Evolutionary conservation across 23 tunicate genomes (phyloP), one percentile per base, ranked within the genome.

Genomic region (Botrylloides violaceus): DNA sequence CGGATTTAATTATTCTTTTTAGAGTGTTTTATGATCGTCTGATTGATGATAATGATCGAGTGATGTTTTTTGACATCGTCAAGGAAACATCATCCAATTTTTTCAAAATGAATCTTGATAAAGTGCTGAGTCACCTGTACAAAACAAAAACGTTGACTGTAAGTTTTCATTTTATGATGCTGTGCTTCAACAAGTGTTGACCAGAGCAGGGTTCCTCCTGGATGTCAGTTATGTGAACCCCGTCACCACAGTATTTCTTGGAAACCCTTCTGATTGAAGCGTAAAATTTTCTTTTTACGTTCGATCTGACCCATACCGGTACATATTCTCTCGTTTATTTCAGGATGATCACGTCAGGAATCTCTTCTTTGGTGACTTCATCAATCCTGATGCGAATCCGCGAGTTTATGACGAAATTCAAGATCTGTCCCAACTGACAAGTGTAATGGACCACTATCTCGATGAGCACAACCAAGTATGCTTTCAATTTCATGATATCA

Each of bases 21-120:
- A 84, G 98, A 60, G 98, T 92, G 20, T 92, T 92, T 70, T 84
- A 84, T 75, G 98, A 92, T 63, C 98, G 98, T 64, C 49, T 92
- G 77, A 80, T 92, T 27, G 98, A 92, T 77, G 92, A 84, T 68
- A 53, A 58, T 2, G 98, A 92, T 66, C 64, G 86, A 49, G 76
- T 75, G 30, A 76, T 86, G 3, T 92, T 84, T 83, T 92, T 92
- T 71, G 73, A 65, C 47, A 92, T 92, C 22, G 92, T 92, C 56
- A 92, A 92, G 64, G 92, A 84, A 61, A 59, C 82, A 34, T 84
- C 95, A 36, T 77, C 87, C 3, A 77, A 85, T 48, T 80, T 32
- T 56, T 92, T 92, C 77, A 92, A 92, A 58, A 79, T 77, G 60
- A 84, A 77, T 49, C 77, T 92, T 24, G 98, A 92, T 26, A 92